Percentiles rank a stretch among this genome's conserved stretches.
phyloP scores from a whole-genome alignment of 1,140 invertebrate genomes.

The Ladona fulva region DNA sequence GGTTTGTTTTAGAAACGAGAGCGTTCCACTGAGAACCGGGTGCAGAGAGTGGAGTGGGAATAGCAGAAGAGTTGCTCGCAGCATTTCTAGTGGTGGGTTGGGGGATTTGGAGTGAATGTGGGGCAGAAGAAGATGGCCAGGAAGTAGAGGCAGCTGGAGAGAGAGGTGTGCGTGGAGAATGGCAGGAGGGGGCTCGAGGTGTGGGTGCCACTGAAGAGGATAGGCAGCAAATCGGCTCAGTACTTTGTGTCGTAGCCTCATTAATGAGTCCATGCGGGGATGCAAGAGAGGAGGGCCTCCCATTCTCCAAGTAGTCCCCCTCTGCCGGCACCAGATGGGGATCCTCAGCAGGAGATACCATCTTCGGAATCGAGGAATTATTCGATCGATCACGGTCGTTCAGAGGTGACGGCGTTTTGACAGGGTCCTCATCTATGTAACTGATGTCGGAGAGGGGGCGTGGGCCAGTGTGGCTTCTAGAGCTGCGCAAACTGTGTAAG shows the following conservation, averaged over 20 bases:
- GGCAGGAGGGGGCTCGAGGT: constrained; percentile 16
- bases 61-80: constrained; percentile 12
- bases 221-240: constrained; percentile 15
- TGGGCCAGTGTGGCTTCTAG: constrained; percentile 66
- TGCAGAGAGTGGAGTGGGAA: constrained; percentile 1
- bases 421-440: constrained; percentile 82
- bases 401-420: constrained; percentile 45
- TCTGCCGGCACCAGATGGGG: constrained; percentile 36
- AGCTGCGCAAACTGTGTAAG: constrained; percentile 86
- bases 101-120: constrained; percentile 14
- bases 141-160: background rate
- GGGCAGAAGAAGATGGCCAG: constrained; percentile 6
- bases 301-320: constrained; percentile 29
- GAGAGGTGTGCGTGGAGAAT: background rate
- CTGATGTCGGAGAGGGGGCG: constrained; percentile 80
- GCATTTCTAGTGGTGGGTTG: background rate
- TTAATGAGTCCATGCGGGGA: constrained; percentile 26
- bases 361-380: constrained; percentile 33
- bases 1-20: constrained; percentile 13
- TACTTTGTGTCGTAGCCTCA: constrained; percentile 18
- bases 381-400: constrained; percentile 41
- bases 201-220: constrained; percentile 13
- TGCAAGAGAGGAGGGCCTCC: constrained; percentile 32
- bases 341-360: constrained; percentile 30
- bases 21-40: constrained; percentile 15